Percentiles rank a stretch among this genome's conserved stretches.
phyloP scores from a whole-genome alignment of 2,113 vertebrate species.

The Tautogolabrus adspersus region DNA sequence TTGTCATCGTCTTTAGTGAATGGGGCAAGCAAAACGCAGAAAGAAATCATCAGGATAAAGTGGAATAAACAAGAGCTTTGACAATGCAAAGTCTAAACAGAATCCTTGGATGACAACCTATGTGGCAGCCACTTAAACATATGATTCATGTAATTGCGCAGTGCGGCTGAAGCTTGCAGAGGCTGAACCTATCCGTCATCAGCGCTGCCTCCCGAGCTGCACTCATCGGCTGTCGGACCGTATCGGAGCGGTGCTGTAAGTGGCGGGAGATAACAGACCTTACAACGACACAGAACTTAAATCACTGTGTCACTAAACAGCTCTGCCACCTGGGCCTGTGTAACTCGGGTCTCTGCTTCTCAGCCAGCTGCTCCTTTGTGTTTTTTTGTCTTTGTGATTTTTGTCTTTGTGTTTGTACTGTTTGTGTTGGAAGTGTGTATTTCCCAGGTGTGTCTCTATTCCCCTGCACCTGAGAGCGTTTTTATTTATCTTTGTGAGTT shows the following conservation, averaged over 20 bases:
- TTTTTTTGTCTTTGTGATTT: no score
- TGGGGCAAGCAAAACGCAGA: neutral
- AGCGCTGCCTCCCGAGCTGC: slow-evolving; percentile 55
- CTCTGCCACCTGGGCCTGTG: slow-evolving; percentile 61
- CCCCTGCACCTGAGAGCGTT: slow-evolving; percentile 3
- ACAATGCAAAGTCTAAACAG: slow-evolving; percentile 13
- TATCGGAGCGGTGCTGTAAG: slow-evolving; percentile 66
- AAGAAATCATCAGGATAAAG: neutral
- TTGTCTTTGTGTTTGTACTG: neutral
- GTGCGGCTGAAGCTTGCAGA: slow-evolving; percentile 24
- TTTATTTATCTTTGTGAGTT: neutral
- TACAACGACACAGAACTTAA: slow-evolving; percentile 69
- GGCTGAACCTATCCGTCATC: slow-evolving; percentile 56
- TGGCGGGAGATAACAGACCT: slow-evolving; percentile 72
- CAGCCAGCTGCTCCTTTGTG: slow-evolving; percentile 36
- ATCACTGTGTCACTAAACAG: slow-evolving; percentile 79
- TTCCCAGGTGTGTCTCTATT: neutral
- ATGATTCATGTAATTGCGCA: slow-evolving; percentile 48
- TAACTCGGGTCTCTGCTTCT: slow-evolving; percentile 51
- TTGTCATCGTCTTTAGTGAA: no score
- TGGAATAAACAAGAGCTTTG: neutral
- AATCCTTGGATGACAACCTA: slow-evolving; percentile 10
- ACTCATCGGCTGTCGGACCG: slow-evolving; percentile 58
- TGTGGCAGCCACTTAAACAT: slow-evolving; percentile 46
- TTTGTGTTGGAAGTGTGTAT: neutral